Evolutionary conservation across 2,797 vertebrate species (phyloP).

Genomic region (Platyrinchus mystaceus): DNA sequence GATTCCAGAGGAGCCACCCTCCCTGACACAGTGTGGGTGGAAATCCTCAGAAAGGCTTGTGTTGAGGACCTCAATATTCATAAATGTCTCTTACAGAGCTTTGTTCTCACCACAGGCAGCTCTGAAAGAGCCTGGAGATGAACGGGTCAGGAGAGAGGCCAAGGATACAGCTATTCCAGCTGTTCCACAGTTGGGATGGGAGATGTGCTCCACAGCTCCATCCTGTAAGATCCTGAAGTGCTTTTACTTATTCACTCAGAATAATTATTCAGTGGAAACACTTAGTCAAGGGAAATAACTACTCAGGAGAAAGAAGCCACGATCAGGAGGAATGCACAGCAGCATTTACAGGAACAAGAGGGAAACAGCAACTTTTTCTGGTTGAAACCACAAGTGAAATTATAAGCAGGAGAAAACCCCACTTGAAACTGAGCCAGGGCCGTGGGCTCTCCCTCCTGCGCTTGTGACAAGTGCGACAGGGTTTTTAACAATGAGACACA

Average conservation of each 20-base stretch:
- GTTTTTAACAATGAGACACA: neutral
- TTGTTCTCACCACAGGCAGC: neutral
- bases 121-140: neutral
- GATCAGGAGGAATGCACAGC: neutral
- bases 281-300: neutral
- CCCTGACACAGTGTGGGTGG: neutral
- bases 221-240: neutral
- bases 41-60: neutral
- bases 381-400: conserved; percentile 36
- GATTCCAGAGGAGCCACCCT: conserved; percentile 14
- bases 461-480: neutral
- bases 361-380: neutral
- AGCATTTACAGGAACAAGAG: conserved; percentile 2
- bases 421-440: conserved; percentile 12
- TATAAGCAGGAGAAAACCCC: neutral
- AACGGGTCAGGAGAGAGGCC: neutral
- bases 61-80: rapidly evolving
- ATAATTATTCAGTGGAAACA: conserved; percentile 1
- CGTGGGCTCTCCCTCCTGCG: conserved; percentile 18
- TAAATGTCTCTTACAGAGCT: neutral
- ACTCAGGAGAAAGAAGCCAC: neutral
- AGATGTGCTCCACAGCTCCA: neutral
- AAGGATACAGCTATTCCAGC: neutral
- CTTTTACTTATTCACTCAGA: neutral
- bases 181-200: neutral